Base-by-base conservation (phyloP, 2,888 invertebrate genomes). In the Meta bourneti region DNA sequence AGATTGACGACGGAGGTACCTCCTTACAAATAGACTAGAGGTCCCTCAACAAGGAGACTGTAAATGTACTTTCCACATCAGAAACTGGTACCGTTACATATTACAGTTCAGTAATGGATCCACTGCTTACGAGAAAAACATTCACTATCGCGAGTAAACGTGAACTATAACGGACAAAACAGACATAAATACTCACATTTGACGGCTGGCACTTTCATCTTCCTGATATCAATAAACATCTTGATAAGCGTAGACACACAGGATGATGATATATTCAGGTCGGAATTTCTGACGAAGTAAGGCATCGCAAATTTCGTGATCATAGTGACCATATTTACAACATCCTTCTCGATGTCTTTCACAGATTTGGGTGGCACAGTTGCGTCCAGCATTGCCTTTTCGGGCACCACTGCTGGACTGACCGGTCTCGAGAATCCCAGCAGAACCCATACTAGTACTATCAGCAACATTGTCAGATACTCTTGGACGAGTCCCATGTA, bases 171-270 rank as follows among this genome's bases (percentile, higher is more conserved):
- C 34, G 34, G 34, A 34, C 34, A 34, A 34, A 34, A 34, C 34
- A 34, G 1, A 34, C 80, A 75, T 1, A 2, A 34, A 8, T 49
- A 91, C 91, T 91, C 51, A 91, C 91, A 69, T 83, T 91, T 91
- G 8, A 88, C 78, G 7, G 83, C 83, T 0, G 91, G 91, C 13
- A 91, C 19, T 34, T 91, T 91, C n/a, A 91, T n/a, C 19, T 87
- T 91, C 7, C 87, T 82, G n/a, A 91, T 19, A 49, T 91, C 91
- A 49, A 91, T 61, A 6, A 87, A 91, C 54, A 91, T 87, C 54
- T 87, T 91, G 16, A 91, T 69, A 11, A 91, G 83, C 0, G 91
- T 91, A 0, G 87, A 77, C 91, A 91, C 87, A n/a, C 91, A 91
- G 1, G 87, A 49, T 5, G 71, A 70, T 0, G 91, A 91, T 54